Base-by-base conservation (phyloP, 2,888 invertebrate genomes). In the Sinhomidia bicolor region DNA sequence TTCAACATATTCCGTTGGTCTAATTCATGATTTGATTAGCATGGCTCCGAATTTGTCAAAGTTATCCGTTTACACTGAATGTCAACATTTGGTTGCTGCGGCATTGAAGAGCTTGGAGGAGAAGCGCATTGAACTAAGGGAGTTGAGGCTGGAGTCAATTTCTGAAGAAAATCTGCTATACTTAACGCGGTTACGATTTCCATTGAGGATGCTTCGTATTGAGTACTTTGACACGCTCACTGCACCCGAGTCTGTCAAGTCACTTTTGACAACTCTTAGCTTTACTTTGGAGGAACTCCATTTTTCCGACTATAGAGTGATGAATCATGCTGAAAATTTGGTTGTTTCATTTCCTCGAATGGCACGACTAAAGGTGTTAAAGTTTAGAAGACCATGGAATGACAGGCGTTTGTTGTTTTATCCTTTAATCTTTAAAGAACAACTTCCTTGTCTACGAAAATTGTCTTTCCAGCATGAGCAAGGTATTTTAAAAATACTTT, bases 401-500 rank as follows among this genome's bases (percentile, higher is more conserved):
- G 88, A 88, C n/a, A 51, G 88, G 17, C 41, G 88, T 9, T 54
- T 88, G 12, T 65, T 88, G 1, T 88, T 88, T 57, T 88, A 88
- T 36, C 88, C 88, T 0, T 26, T 88, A 0, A 51, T 54, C 20
- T 88, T 83, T 44, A 88, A 88, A 51, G 88, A 88, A 7, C 88
- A 88, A 36, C 83, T 88, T 29, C 88, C 88, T 0, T 57, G 9
- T 20, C 74, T 88, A 41, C 47, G 81, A 41, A 88, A 88, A 65
- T 41, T 88, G 29, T 88, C 88, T 29, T 88, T 88, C 47, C 88
- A 88, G 23, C 88, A 88, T 71, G 88, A 88, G 32, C 88, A 88
- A 71, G 88, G 82, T 80, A 41, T 17, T 65, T n/a, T n/a, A n/a
- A n/a, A n/a, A n/a, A n/a, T n/a, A n/a, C n/a, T n/a, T 47, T 6